Conservation (phyloP, 2,113 vertebrate species). For the Anguilla rostrata region DNA sequence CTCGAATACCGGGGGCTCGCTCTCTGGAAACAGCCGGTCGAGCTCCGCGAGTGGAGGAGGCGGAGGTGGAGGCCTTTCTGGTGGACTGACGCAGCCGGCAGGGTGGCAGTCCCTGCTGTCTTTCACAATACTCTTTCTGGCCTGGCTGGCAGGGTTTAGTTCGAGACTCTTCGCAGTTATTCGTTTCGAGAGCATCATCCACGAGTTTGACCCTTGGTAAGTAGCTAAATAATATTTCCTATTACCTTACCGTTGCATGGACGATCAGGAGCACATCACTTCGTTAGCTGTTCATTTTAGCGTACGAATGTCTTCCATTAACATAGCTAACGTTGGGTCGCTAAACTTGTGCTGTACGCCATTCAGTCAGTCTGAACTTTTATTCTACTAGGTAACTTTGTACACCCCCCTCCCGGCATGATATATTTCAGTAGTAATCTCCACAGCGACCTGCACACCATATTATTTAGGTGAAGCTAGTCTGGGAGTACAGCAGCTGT, state of each 20-base stretch:
- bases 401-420: neutral
- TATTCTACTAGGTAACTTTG: neutral
- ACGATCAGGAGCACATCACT: neutral
- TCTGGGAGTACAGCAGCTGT: neutral
- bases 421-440: neutral
- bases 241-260: neutral
- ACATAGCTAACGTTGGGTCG: neutral
- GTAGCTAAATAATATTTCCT: slow-evolving; percentile 48
- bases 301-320: neutral
- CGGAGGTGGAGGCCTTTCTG: slow-evolving; percentile 66
- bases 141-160: slow-evolving; percentile 97
- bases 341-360: neutral
- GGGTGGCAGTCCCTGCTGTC: slow-evolving; percentile 97
- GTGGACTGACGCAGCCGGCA: slow-evolving; percentile 88
- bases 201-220: slow-evolving; percentile 99
- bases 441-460: neutral
- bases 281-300: neutral
- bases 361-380: neutral
- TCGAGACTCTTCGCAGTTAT: slow-evolving; percentile 97
- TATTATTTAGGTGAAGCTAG: neutral
- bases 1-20: slow-evolving; percentile 72
- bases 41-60: slow-evolving; percentile 63
- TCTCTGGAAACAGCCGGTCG: slow-evolving; percentile 73
- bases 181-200: slow-evolving; percentile 99
- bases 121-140: slow-evolving; percentile 95